phyloP scores from a whole-genome alignment of 2,113 vertebrate genomes.

The Hylia prasina region DNA sequence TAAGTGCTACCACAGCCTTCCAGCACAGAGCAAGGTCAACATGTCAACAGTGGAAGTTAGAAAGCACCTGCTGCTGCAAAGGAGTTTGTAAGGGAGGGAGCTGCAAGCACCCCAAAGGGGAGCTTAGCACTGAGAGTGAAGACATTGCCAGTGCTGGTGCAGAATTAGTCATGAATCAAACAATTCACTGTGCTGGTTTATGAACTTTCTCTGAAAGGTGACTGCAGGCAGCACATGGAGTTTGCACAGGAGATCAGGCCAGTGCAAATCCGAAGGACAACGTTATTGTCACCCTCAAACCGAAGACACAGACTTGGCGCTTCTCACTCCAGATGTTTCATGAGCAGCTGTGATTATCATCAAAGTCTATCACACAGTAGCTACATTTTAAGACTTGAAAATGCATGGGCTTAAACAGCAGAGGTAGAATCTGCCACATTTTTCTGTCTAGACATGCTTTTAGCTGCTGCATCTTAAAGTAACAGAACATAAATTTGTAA shows the following conservation, averaged over 20 bases:
- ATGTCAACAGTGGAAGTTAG: neutral
- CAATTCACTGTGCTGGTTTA: neutral
- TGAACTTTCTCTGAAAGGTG: neutral
- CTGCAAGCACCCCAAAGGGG: neutral
- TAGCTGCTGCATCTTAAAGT: neutral
- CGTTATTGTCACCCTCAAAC: neutral
- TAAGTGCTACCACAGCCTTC: neutral
- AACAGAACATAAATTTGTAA: neutral
- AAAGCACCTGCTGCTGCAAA: neutral
- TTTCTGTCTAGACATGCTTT: constrained; percentile 27
- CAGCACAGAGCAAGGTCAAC: neutral
- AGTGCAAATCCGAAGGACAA: neutral
- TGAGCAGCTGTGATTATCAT: constrained; percentile 11
- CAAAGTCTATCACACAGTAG: neutral
- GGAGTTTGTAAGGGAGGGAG: neutral
- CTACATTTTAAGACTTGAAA: neutral
- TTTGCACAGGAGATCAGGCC: neutral
- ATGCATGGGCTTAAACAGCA: neutral
- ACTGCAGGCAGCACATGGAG: neutral
- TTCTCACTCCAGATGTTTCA: neutral
- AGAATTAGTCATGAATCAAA: neutral
- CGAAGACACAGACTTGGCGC: neutral
- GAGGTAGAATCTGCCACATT: neutral
- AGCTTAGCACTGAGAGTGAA: neutral
- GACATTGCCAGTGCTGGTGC: neutral